A percentile compares a stretch with the other conserved stretches of the same genome.
Evolutionary conservation across 2,888 invertebrate genomes (phyloP).

Genomic region (Panzeria rudis): DNA sequence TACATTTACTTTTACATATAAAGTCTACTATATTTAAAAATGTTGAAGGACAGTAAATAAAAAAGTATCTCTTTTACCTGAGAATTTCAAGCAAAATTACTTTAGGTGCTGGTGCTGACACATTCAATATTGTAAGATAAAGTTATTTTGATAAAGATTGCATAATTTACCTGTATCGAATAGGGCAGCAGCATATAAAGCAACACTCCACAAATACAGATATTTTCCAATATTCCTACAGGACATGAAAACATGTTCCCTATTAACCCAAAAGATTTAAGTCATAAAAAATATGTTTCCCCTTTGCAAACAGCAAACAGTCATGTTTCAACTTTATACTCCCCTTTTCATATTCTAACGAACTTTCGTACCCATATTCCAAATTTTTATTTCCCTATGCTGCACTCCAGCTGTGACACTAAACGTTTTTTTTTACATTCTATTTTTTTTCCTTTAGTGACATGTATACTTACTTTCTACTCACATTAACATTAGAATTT

Average conservation of each 20-base stretch:
- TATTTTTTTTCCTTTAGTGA: conserved; percentile 5
- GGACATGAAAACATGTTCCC: conserved; percentile 27
- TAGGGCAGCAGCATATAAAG: conserved; percentile 78
- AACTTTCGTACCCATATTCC: conserved; percentile 6
- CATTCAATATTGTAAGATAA: conserved; percentile 52
- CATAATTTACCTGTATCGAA: conserved; percentile 83
- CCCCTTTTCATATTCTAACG: not conserved
- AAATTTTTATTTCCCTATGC: not conserved
- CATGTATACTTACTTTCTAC: not conserved
- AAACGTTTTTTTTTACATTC: not conserved
- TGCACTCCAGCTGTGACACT: not conserved
- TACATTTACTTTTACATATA: not conserved
- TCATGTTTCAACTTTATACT: not conserved
- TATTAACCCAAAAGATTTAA: conserved; percentile 3
- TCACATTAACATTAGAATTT: conserved; percentile 77
- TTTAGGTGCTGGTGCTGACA: conserved; percentile 13
- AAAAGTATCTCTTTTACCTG: conserved; percentile 42
- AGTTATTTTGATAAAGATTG: conserved; percentile 79
- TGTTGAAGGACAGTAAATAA: not conserved
- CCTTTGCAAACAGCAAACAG: not conserved
- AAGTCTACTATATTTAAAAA: not conserved
- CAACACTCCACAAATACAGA: not conserved
- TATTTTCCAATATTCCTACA: conserved; percentile 40
- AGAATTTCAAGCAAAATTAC: conserved; percentile 29
- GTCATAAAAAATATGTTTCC: not conserved